Base-by-base conservation (phyloP, 2,113 vertebrate genomes). In the Pao palembangensis region DNA sequence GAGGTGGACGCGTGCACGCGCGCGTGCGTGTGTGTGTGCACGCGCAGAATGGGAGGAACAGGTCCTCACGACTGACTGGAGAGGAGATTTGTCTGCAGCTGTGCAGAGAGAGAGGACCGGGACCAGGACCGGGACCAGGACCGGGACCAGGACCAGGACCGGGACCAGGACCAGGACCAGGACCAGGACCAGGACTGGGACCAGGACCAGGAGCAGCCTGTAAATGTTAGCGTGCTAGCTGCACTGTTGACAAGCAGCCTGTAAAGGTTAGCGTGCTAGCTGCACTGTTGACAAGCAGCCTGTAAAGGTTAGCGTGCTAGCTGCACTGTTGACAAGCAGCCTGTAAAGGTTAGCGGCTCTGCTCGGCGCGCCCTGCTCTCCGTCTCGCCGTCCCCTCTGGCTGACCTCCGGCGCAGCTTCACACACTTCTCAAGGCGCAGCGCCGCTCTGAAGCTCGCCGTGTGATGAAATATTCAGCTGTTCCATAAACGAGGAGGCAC, bases 391-490 rank as follows among this genome's bases (percentile, higher is more conserved):
- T 63, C 38, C 18, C 67, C 68, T 71, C 68, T 51, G 3, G 8
- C 16, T 67, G 64, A 71, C 75, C 69, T n/a, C 51, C 25, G 15
- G 50, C 6, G 3, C 16, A 2, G 64, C 61, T 21, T 70, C 44
- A 18, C 21, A 18, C 19, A 50, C 55, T 57, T 69, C 50, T 64
- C 25, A 56, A 42, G 43, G 34, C 67, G 71, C 55, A 21, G 57
- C 61, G 61, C 63, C 64, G 71, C 79, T 85, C 72, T 70, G 64
- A 82, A 78, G 71, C 80, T 64, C 59, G 54, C 58, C 59, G n/a
- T 54, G 58, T 71, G 38, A 83, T 89, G 65, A 89, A 87, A 86
- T 83, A 87, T 89, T 84, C 55, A 89, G 54, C 47, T 51, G 60
- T 72, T 73, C 72, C 65, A 64, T 61, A 58, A 62, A 74, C 50